Conservation (phyloP, 64 coral and sea anemone genomes). For the Trachythela sp. region DNA sequence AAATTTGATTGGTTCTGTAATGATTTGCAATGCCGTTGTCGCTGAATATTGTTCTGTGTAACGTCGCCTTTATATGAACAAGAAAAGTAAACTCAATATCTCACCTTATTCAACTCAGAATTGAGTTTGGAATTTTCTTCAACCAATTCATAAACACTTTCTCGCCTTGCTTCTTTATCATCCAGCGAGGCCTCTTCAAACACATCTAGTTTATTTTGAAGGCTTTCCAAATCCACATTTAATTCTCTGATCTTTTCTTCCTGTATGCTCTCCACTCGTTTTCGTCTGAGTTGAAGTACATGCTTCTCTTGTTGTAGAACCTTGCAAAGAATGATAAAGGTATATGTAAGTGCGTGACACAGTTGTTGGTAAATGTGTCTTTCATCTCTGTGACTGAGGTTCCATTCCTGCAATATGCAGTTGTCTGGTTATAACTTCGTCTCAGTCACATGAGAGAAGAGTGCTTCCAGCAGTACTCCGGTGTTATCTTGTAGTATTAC, state of each 20-base stretch:
- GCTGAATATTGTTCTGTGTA: too few relatives aligned
- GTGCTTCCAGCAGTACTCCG: too few relatives aligned
- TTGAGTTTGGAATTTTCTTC: constrained; percentile 2
- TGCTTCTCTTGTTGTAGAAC: neutral
- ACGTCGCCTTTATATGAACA: too few relatives aligned
- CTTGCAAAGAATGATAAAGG: neutral
- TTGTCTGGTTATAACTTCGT: too few relatives aligned
- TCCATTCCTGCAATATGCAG: too few relatives aligned
- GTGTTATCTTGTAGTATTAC: too few relatives aligned
- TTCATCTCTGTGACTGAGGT: neutral
- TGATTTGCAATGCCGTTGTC: too few relatives aligned
- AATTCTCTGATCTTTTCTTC: neutral
- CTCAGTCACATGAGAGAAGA: too few relatives aligned
- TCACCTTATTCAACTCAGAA: neutral
- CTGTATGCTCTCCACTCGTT: neutral
- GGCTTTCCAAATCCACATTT: neutral
- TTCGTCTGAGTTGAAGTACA: neutral
- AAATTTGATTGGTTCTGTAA: too few relatives aligned
- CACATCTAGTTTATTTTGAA: neutral
- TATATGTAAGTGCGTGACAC: neutral
- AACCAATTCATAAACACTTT: neutral
- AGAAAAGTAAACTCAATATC: neutral
- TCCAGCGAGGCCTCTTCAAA: neutral
- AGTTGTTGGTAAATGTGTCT: neutral
- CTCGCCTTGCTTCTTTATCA: neutral